These are phyloP conservation scores for Odocoileus virginianus DNA, from an alignment of 2,113 vertebrate species.

Conservation along the genomic window DNA sequence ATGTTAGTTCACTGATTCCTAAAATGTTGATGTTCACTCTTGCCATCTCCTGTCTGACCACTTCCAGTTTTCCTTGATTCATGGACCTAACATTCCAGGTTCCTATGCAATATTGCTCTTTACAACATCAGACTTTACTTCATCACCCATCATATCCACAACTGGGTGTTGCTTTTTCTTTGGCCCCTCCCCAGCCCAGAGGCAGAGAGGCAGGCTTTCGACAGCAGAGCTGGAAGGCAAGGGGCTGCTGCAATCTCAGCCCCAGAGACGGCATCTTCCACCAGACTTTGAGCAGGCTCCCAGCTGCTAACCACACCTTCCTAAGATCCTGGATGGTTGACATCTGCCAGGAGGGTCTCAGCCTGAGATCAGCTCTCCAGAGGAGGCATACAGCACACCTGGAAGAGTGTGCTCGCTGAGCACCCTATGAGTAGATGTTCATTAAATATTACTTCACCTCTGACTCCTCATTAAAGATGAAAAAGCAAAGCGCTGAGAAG, in stretches of 20 bases:
- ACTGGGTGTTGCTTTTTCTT: background rate
- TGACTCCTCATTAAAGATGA: background rate
- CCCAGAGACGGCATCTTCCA: accelerated
- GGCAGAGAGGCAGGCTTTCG: background rate
- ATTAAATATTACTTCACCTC: background rate
- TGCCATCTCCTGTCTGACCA: background rate
- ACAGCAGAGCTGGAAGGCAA: background rate
- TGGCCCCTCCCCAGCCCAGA: background rate
- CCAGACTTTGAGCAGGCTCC: background rate
- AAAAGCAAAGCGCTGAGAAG: background rate
- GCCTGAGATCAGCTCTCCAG: background rate
- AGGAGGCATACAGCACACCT: background rate
- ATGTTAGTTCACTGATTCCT: background rate
- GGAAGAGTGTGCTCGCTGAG: background rate
- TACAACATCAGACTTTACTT: background rate
- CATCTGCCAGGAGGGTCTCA: background rate
- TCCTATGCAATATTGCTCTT: background rate
- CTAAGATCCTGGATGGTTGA: background rate
- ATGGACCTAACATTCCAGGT: background rate
- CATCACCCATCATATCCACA: background rate
- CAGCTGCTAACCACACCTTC: background rate
- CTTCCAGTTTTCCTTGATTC: background rate
- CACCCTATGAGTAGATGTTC: background rate
- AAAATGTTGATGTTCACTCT: background rate
- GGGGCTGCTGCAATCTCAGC: background rate